phyloP scores from a whole-genome alignment of 1,140 invertebrate genomes.

The Drosophila mauritiana region DNA sequence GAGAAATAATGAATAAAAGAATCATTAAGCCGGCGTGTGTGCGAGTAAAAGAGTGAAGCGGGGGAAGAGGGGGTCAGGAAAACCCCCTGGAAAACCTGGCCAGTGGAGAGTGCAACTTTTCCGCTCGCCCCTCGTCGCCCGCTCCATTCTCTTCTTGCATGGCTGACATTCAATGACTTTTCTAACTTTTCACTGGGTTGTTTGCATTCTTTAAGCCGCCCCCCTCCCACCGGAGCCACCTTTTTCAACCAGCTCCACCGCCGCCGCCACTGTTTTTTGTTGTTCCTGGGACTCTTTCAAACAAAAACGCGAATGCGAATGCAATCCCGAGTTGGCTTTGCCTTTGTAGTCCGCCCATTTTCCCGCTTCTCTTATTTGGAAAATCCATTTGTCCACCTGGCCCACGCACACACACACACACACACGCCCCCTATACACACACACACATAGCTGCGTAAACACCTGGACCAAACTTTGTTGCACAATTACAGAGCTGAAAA shows the following conservation, averaged over 20 bases:
- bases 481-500: constrained; percentile 44
- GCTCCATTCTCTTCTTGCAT: constrained; percentile 57
- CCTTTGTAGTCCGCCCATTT: constrained; percentile 26
- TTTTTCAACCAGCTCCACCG: not conserved
- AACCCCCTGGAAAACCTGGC: constrained; percentile 35
- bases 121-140: constrained; percentile 7
- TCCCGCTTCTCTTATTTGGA: constrained; percentile 52
- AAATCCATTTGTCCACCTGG: constrained; percentile 80
- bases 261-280: constrained; percentile 13
- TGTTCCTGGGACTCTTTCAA: constrained; percentile 68
- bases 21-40: constrained; percentile 74
- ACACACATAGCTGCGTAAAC: constrained; percentile 6
- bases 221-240: not conserved
- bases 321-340: constrained; percentile 61
- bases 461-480: constrained; percentile 49
- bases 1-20: constrained; percentile 81
- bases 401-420: constrained; percentile 12
- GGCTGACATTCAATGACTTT: constrained; percentile 82
- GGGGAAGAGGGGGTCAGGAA: not conserved
- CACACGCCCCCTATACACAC: not conserved
- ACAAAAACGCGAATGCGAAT: constrained; percentile 68
- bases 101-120: constrained; percentile 52
- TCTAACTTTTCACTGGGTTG: constrained; percentile 78
- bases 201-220: constrained; percentile 46
- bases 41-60: not conserved